A percentile compares a stretch with the other conserved stretches of the same genome.
phyloP scores from a whole-genome alignment of 1,140 invertebrate genomes.

The Arion vulgaris region DNA sequence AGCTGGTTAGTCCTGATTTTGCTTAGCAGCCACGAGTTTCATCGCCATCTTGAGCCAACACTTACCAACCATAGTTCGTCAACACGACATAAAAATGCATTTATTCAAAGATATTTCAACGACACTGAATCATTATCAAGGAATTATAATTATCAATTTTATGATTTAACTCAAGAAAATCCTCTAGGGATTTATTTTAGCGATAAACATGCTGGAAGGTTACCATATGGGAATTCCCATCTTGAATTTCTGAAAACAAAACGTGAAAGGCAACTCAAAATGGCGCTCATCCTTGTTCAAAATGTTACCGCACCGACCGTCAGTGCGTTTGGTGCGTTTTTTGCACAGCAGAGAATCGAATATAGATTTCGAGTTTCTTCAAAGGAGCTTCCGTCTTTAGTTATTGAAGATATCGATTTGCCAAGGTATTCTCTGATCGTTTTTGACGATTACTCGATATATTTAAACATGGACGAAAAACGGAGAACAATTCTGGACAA shows the following conservation, averaged over 20 bases:
- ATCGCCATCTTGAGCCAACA: not conserved
- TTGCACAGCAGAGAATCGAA: slow-evolving; percentile 9
- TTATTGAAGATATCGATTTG: slow-evolving; percentile 92
- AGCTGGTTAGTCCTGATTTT: not conserved
- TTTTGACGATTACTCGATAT: slow-evolving; percentile 96
- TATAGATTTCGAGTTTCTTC: not conserved
- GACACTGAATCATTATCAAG: not conserved
- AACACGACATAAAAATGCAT: not conserved
- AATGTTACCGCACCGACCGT: not conserved
- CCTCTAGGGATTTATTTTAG: slow-evolving; percentile 15
- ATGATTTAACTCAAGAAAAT: not conserved
- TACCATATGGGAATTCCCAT: not conserved
- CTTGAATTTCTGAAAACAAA: not conserved
- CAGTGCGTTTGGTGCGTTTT: not conserved
- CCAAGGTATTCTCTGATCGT: slow-evolving; percentile 94
- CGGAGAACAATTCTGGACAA: slow-evolving; percentile 95
- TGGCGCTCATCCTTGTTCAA: slow-evolving; percentile 7
- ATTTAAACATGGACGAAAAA: slow-evolving; percentile 97
- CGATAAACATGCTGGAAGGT: not conserved
- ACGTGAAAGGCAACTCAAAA: not conserved
- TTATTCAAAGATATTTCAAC: not conserved
- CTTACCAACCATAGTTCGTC: not conserved
- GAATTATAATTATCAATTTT: not conserved
- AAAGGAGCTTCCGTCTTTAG: slow-evolving; percentile 1
- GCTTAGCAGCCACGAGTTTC: not conserved